Evolutionary conservation across 2,113 vertebrate genomes (phyloP).

Genomic region (Corythoichthys haematopterus): DNA sequence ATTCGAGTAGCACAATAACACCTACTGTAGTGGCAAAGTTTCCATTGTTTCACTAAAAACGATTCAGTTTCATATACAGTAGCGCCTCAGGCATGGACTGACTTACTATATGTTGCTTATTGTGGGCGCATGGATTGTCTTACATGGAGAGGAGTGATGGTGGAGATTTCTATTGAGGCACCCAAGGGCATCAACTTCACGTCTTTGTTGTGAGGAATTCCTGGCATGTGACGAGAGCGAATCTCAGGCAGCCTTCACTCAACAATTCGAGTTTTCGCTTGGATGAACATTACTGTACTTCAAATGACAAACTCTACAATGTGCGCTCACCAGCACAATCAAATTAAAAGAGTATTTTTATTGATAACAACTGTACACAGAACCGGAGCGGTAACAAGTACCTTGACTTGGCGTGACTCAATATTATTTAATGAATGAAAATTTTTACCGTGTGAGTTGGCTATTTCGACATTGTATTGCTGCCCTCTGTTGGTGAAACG

Average conservation of each 20-base stretch:
- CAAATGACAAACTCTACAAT: not conserved
- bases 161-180: not conserved
- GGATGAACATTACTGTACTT: not conserved
- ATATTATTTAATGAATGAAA: too few relatives aligned
- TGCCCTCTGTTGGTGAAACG: slow-evolving; percentile 24
- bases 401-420: too few relatives aligned
- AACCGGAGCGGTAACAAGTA: too few relatives aligned
- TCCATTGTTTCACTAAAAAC: not conserved
- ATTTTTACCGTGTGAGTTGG: not conserved
- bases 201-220: not conserved
- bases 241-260: not conserved
- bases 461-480: slow-evolving; percentile 6
- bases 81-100: not conserved
- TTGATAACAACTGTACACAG: not conserved
- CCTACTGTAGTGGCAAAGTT: too few relatives aligned
- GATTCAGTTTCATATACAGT: not conserved
- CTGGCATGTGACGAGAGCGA: slow-evolving; percentile 1
- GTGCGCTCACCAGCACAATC: not conserved
- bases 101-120: not conserved
- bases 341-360: not conserved
- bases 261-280: not conserved
- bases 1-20: too few relatives aligned
- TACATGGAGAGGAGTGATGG: not conserved
- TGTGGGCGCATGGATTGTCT: not conserved
- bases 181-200: not conserved